Evolutionary conservation across 1,140 invertebrate genomes (phyloP).

Genomic region (Armadillidium nasatum): DNA sequence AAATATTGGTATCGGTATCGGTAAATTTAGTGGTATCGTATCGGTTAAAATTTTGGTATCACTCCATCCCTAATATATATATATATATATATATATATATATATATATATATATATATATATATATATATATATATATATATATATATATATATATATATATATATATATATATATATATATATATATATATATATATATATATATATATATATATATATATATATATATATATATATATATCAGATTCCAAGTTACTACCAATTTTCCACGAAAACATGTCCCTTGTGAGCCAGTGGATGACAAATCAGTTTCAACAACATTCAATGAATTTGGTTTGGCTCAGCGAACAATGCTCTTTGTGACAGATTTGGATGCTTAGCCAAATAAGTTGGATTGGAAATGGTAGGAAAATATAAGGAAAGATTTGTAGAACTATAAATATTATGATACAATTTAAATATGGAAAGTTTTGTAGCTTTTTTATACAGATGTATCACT

Average conservation of each 20-base stretch:
- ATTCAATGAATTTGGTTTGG: conserved; percentile 13
- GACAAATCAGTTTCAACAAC: neutral
- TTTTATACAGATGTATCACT: too few relatives aligned
- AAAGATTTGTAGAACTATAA: too few relatives aligned
- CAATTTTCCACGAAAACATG: conserved; percentile 16
- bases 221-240: conserved; percentile 16
- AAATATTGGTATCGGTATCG: too few relatives aligned
- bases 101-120: conserved; percentile 11
- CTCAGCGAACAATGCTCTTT: conserved; percentile 17
- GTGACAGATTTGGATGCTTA: conserved; percentile 25
- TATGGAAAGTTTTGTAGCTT: too few relatives aligned
- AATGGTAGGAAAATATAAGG: too few relatives aligned
- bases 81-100: neutral
- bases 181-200: conserved; percentile 7
- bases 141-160: conserved; percentile 17
- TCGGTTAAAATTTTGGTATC: too few relatives aligned
- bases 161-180: neutral
- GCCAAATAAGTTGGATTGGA: too few relatives aligned
- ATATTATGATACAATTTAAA: too few relatives aligned
- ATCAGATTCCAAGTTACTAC: conserved; percentile 17
- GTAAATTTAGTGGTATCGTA: too few relatives aligned
- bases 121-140: neutral
- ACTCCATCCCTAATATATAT: conserved; percentile 1
- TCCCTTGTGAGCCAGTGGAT: conserved; percentile 19
- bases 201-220: neutral